Base-by-base conservation (phyloP, 2,888 invertebrate genomes). In the Branchinecta sandiegonensis region DNA sequence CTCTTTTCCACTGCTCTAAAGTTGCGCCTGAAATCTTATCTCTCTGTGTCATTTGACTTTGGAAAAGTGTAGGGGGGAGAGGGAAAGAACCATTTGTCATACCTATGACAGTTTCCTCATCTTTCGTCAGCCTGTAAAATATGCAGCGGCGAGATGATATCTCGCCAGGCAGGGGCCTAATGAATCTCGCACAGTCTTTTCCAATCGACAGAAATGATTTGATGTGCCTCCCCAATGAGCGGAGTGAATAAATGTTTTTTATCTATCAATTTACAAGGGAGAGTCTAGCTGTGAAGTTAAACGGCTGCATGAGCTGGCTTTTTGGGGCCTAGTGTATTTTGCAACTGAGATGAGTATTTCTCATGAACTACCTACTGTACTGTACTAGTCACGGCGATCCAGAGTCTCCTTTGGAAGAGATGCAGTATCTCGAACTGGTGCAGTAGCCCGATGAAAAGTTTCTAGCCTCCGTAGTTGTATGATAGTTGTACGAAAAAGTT, bases 91-190 rank as follows among this genome's bases (percentile, higher is more conserved):
- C 63, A 56, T 17, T 56, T 23, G 23, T 56, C 23, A 56, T 17
- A 56, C 63, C 63, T 56, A 56, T 56, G 63, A 56, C 63, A 56
- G 63, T 56, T 56, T 56, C 63, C 63, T 56, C 63, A 56, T 56
- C 63, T 56, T 56, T 56, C 63, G 63, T 56, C 63, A 56, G 63
- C 23, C 63, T 56, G 63, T 56, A 56, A 56, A 56, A 56, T 56
- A 56, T 56, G 63, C 63, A 56, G 23, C 23, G 23, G 63, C 63
- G 63, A 56, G 63, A 56, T 56, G 63, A 56, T 56, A 56, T 56
- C 63, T 56, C 23, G 63, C 63, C 63, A 56, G 63, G 63, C 63
- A 23, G 63, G 63, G 63, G 63, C 63, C 63, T 56, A 56, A 56
- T 56, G 63, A 56, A 56, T 56, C 63, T 56, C 63, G 63, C 63